Evolutionary conservation across 2,113 vertebrate genomes (phyloP).

Genomic region (Serinus canaria): DNA sequence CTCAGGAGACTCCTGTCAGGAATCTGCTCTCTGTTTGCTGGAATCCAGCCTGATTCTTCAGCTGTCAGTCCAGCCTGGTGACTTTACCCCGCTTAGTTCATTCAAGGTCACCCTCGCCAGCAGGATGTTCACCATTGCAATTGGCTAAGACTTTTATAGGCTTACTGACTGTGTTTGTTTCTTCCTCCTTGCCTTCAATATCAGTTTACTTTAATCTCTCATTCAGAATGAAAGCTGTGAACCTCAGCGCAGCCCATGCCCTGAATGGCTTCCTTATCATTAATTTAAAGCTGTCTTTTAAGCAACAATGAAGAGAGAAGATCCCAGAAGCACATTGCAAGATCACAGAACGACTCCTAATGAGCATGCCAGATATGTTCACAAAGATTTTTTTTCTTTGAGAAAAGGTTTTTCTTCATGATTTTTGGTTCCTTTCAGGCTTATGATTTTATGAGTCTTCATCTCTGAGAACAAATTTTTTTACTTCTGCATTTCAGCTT

Average conservation of each 20-base stretch:
- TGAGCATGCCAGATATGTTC: not conserved
- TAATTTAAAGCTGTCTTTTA: constrained; percentile 46
- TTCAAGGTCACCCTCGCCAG: constrained; percentile 65
- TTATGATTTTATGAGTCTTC: not conserved
- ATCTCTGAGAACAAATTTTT: not conserved
- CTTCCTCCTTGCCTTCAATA: constrained; percentile 52
- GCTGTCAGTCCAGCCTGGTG: constrained; percentile 53
- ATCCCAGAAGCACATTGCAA: not conserved
- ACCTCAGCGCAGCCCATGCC: not conserved
- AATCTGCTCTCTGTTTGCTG: not conserved
- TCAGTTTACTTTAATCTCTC: constrained; percentile 40
- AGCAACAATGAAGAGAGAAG: not conserved
- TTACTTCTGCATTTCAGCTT: constrained; percentile 20
- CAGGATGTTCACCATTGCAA: constrained; percentile 59
- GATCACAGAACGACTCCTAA: not conserved
- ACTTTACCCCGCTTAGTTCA: constrained; percentile 76
- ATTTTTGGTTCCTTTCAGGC: not conserved
- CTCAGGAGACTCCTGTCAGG: not conserved
- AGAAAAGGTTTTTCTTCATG: not conserved
- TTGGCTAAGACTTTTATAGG: constrained; percentile 65
- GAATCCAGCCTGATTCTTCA: constrained; percentile 26
- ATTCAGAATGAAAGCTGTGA: constrained; percentile 54
- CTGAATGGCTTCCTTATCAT: constrained; percentile 45
- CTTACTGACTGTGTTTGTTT: constrained; percentile 57
- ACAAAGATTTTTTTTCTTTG: not conserved